A percentile compares a stretch with the other conserved stretches of the same genome.
Evolutionary conservation across 2,888 invertebrate genomes (phyloP).

Genomic region (Acrobeloides nanus): DNA sequence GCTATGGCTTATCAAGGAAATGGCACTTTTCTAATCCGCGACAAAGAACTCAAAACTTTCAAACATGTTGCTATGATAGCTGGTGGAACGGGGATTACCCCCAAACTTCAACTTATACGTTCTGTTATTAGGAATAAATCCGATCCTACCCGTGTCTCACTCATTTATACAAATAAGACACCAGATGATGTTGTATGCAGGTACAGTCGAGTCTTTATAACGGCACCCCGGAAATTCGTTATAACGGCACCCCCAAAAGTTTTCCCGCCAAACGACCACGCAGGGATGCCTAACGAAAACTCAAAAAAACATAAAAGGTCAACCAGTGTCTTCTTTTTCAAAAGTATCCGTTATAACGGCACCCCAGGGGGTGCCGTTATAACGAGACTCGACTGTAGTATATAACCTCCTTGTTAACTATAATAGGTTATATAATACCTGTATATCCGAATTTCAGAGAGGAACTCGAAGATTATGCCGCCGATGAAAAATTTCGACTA

Average conservation of each 20-base stretch:
- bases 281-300: too few relatives aligned
- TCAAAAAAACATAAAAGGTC: too few relatives aligned
- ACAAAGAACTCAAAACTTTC: slow-evolving; percentile 1
- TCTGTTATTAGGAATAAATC: slow-evolving; percentile 6
- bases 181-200: slow-evolving; percentile 9
- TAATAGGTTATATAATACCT: neutral
- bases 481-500: too few relatives aligned
- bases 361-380: too few relatives aligned
- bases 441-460: neutral
- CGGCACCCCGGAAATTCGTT: slow-evolving; percentile 1
- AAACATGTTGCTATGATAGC: slow-evolving; percentile 87
- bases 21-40: slow-evolving; percentile 9
- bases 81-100: slow-evolving; percentile 73
- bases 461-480: too few relatives aligned
- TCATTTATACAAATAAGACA: slow-evolving; percentile 9
- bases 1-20: slow-evolving; percentile 66
- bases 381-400: too few relatives aligned
- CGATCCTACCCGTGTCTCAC: slow-evolving; percentile 6
- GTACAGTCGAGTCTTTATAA: slow-evolving; percentile 3
- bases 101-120: slow-evolving; percentile 54
- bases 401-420: neutral
- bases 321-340: too few relatives aligned
- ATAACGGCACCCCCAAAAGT: too few relatives aligned
- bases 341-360: too few relatives aligned
- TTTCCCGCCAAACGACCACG: neutral